A percentile compares a stretch with the other conserved stretches of the same genome.
Evolutionary conservation across 2,888 invertebrate species (phyloP).

Genomic region (Diabrotica balteata): DNA sequence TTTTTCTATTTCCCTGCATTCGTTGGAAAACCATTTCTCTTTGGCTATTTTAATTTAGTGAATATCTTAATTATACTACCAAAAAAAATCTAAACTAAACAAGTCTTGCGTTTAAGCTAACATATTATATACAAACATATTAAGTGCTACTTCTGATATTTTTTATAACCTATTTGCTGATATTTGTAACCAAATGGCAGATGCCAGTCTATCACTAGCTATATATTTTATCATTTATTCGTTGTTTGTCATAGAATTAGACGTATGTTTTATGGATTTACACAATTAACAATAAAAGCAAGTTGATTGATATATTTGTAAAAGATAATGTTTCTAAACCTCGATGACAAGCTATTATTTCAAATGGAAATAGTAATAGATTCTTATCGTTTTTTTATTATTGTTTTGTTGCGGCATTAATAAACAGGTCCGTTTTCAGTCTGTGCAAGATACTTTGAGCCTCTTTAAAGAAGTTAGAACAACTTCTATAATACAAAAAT

Average conservation of each 20-base stretch:
- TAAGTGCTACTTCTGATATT: background rate
- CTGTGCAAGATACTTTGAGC: no score
- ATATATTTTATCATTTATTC: slow-evolving; percentile 44
- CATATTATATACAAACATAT: background rate
- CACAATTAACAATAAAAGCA: slow-evolving; percentile 33
- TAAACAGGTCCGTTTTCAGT: background rate
- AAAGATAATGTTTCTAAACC: slow-evolving; percentile 25
- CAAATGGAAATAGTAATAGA: background rate
- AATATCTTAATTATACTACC: no score
- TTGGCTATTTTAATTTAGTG: no score
- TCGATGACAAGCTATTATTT: slow-evolving; percentile 18
- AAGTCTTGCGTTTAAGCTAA: no score
- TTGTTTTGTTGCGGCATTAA: background rate
- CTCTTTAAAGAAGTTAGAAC: no score
- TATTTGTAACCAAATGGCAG: slow-evolving; percentile 17
- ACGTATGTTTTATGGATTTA: slow-evolving; percentile 37
- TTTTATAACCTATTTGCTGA: background rate
- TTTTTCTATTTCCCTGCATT: no score
- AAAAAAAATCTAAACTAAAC: no score
- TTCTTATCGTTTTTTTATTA: slow-evolving; percentile 11
- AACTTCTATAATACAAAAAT: no score
- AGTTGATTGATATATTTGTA: slow-evolving; percentile 40
- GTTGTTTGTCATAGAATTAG: slow-evolving; percentile 43
- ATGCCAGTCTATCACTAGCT: slow-evolving; percentile 30
- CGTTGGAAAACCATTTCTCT: no score